phyloP scores from a whole-genome alignment of 2,113 vertebrate genomes.

The Atlantisia rogersi region DNA sequence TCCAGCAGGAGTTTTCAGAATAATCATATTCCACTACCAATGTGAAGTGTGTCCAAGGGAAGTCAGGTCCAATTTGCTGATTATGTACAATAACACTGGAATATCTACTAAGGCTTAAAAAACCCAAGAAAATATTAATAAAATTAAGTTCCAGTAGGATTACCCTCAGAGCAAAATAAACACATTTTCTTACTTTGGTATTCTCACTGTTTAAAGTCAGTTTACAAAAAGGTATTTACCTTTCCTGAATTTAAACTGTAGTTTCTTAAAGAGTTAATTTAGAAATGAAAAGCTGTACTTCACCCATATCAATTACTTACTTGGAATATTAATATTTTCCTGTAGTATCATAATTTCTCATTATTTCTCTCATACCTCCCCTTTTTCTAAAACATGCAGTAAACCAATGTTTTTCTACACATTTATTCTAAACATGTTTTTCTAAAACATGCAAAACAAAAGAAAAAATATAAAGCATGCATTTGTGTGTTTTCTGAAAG shows the following conservation, averaged over 20 bases:
- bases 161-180: neutral
- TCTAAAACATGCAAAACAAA: neutral
- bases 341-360: neutral
- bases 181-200: neutral
- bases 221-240: neutral
- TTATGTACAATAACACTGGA: slow-evolving; percentile 81
- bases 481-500: neutral
- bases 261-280: neutral
- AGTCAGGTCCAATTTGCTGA: slow-evolving; percentile 84
- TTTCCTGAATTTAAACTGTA: neutral
- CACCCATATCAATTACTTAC: neutral
- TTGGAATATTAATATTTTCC: neutral
- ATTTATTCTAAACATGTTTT: neutral
- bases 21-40: slow-evolving; percentile 88
- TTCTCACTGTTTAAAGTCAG: neutral
- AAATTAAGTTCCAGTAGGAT: neutral
- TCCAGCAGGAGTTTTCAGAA: slow-evolving; percentile 83
- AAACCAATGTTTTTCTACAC: neutral
- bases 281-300: neutral
- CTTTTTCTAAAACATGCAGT: neutral
- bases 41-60: slow-evolving; percentile 89
- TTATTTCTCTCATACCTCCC: neutral
- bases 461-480: neutral
- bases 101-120: slow-evolving; percentile 73
- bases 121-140: neutral